Evolutionary conservation across 2,797 vertebrate species (phyloP).

Genomic region (Cichlasoma orientale): DNA sequence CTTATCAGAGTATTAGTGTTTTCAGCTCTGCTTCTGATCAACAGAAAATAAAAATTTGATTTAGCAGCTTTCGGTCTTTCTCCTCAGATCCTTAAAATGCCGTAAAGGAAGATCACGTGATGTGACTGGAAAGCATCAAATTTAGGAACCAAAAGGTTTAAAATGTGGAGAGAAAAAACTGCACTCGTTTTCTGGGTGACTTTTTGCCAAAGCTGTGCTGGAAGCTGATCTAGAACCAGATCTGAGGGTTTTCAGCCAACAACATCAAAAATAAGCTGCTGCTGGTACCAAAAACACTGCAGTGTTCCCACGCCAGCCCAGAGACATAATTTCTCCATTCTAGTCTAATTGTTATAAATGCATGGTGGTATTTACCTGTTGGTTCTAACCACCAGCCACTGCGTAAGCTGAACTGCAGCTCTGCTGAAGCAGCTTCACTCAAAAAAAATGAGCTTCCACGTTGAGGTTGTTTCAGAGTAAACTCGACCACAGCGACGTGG

Average conservation of each 20-base stretch:
- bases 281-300: too few relatives aligned
- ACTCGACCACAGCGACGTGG: too few relatives aligned
- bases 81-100: too few relatives aligned
- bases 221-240: too few relatives aligned
- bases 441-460: not conserved
- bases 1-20: not conserved
- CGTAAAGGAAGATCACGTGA: accelerated
- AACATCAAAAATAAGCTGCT: too few relatives aligned
- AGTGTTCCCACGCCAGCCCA: too few relatives aligned
- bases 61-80: not conserved
- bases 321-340: not conserved
- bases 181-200: too few relatives aligned
- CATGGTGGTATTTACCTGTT: not conserved
- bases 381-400: not conserved
- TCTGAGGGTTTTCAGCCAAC: too few relatives aligned
- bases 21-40: accelerated
- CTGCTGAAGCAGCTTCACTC: accelerated
- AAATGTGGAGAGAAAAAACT: too few relatives aligned
- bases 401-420: not conserved
- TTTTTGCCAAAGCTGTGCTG: too few relatives aligned
- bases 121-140: not conserved
- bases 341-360: not conserved
- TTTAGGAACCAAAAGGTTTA: too few relatives aligned
- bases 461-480: not conserved
- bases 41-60: not conserved